phyloP scores from a whole-genome alignment of 2,888 invertebrate species.

The Hydropsyche betteni region DNA sequence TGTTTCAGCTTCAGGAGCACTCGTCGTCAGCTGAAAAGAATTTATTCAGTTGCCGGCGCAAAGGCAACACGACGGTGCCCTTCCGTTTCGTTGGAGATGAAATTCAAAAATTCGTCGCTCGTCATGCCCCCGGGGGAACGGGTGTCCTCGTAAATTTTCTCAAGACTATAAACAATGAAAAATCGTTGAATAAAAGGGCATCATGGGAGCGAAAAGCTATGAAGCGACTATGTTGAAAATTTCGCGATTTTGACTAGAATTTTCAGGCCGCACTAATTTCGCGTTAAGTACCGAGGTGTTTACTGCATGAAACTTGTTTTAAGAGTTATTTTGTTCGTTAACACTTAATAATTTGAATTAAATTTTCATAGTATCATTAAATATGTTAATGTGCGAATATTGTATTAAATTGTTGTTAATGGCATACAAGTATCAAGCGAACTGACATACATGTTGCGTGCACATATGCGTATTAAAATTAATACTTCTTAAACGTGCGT shows the following conservation, averaged over 20 bases:
- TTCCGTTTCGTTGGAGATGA: conserved; percentile 20
- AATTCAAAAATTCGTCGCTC: conserved; percentile 9
- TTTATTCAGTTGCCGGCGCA: conserved; percentile 5
- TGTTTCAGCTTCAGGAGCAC: conserved; percentile 22
- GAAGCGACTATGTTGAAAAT: too few relatives aligned
- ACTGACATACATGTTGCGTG: too few relatives aligned
- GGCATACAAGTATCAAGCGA: too few relatives aligned
- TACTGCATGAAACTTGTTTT: too few relatives aligned
- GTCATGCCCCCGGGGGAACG: neutral
- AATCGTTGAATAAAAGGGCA: conserved; percentile 15
- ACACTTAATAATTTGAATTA: too few relatives aligned
- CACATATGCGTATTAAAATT: neutral
- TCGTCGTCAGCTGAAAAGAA: neutral
- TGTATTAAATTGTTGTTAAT: too few relatives aligned
- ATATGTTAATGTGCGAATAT: too few relatives aligned
- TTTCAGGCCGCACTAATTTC: too few relatives aligned
- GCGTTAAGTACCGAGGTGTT: too few relatives aligned
- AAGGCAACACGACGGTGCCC: neutral
- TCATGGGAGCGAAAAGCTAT: neutral
- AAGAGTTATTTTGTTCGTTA: too few relatives aligned
- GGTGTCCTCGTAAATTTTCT: conserved; percentile 18
- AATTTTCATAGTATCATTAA: too few relatives aligned
- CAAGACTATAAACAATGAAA: conserved; percentile 18
- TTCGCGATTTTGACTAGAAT: too few relatives aligned
- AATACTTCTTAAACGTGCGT: conserved; percentile 17